Conservation (phyloP, 2,888 invertebrate species). For the Boloria euphrosyne region DNA sequence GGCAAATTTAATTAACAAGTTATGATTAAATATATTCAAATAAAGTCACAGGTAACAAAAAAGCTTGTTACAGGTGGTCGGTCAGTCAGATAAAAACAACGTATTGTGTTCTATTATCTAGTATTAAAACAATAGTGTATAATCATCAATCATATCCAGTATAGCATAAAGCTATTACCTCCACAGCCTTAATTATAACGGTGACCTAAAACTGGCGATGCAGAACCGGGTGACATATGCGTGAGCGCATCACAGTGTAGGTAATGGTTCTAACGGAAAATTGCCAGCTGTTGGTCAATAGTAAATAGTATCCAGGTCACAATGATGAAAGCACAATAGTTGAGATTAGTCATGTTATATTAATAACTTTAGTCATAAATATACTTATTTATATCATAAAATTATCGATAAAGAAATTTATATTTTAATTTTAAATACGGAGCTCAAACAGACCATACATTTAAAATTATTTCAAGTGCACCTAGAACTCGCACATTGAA, state of each 20-base stretch:
- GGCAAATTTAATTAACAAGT: too few relatives aligned
- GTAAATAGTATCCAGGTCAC: conserved; percentile 42
- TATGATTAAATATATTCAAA: too few relatives aligned
- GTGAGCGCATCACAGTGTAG: conserved; percentile 47
- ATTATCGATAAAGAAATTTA: too few relatives aligned
- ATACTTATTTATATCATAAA: neutral
- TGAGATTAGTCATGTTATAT: neutral
- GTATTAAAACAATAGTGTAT: conserved; percentile 1
- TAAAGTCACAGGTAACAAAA: too few relatives aligned
- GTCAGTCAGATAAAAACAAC: neutral
- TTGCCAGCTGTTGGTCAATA: conserved; percentile 43
- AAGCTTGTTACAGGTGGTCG: too few relatives aligned
- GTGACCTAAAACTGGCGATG: conserved; percentile 47
- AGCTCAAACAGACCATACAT: too few relatives aligned
- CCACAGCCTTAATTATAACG: conserved; percentile 40
- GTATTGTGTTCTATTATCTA: neutral
- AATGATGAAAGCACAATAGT: conserved; percentile 29
- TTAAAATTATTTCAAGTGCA: too few relatives aligned
- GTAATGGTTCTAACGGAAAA: conserved; percentile 54
- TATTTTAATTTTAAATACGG: too few relatives aligned
- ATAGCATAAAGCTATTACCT: conserved; percentile 23
- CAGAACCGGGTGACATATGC: conserved; percentile 61
- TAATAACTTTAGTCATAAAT: neutral
- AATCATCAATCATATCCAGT: conserved; percentile 10
- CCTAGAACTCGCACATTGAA: too few relatives aligned